A percentile compares a stretch with the other conserved stretches of the same genome.
These are phyloP conservation scores for Diplolepis rosae DNA, from an alignment of 2,888 invertebrate species.

Conservation along the genomic window DNA sequence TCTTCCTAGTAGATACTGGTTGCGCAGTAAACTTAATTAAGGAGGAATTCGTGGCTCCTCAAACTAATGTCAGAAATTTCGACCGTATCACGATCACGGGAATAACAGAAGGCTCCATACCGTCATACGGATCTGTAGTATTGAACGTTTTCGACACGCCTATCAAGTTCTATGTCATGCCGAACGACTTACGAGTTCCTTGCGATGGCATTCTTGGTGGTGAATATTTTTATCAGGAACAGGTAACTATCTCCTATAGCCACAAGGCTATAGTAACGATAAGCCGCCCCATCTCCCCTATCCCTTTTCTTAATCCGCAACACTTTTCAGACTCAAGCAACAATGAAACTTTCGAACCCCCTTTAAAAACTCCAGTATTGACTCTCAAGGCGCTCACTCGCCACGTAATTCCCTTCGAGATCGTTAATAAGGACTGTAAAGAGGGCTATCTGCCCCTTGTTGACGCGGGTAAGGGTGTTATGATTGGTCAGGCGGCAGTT, in stretches of 20 bases:
- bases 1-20: no score
- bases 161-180: background rate
- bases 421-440: no score
- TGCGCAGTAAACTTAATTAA: slow-evolving; percentile 38
- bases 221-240: background rate
- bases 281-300: background rate
- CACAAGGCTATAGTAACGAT: background rate
- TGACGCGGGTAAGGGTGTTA: no score
- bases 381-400: no score
- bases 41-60: background rate
- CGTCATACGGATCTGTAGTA: background rate
- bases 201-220: background rate
- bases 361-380: no score
- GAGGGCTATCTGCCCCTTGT: no score
- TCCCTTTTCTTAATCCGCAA: background rate
- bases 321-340: background rate
- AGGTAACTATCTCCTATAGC: background rate
- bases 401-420: no score
- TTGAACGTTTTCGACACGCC: background rate
- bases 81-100: background rate
- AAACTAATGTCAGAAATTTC: no score
- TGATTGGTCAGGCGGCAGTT: no score
- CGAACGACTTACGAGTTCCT: background rate
- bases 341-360: no score
- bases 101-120: background rate